Percentiles rank a stretch among this genome's conserved stretches.
Evolutionary conservation across 2,888 invertebrate species (phyloP).

Genomic region (Anodontia alba): DNA sequence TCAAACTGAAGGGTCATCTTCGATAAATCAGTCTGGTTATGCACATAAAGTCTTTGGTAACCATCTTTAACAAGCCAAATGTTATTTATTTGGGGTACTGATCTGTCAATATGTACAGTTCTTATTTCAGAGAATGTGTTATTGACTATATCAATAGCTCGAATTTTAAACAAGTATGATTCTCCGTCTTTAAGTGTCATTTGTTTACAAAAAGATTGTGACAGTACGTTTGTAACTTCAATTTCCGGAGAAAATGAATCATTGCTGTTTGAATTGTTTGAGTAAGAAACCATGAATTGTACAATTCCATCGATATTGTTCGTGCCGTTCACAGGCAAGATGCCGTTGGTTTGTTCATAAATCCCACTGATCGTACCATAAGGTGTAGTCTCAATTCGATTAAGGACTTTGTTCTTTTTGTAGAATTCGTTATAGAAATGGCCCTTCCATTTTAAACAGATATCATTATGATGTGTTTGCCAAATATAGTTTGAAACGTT

Average conservation of each 20-base stretch:
- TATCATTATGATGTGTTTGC: constrained; percentile 58
- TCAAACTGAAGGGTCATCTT: constrained; percentile 59
- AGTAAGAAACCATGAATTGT: constrained; percentile 34
- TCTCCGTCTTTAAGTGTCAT: constrained; percentile 53
- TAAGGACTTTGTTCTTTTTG: constrained; percentile 39
- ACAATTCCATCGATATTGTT: constrained; percentile 58
- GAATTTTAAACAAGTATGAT: constrained; percentile 44
- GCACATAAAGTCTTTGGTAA: constrained; percentile 56
- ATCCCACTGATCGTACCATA: constrained; percentile 25
- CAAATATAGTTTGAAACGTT: constrained; percentile 43
- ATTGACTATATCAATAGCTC: constrained; percentile 54
- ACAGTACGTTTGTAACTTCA: constrained; percentile 59
- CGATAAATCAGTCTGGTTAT: constrained; percentile 60
- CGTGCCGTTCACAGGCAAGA: constrained; percentile 56
- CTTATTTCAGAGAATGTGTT: constrained; percentile 41
- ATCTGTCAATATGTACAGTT: constrained; percentile 57
- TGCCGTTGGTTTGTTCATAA: constrained; percentile 61
- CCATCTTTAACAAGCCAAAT: constrained; percentile 58
- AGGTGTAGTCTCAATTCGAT: constrained; percentile 37
- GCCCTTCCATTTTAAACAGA: constrained; percentile 60
- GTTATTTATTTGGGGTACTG: constrained; percentile 58
- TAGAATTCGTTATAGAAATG: constrained; percentile 55
- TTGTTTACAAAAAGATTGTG: constrained; percentile 18
- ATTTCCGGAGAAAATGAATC: background rate
- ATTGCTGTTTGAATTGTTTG: constrained; percentile 19